phyloP scores from a whole-genome alignment of 2,797 vertebrate species.

The Enteromius radiatus region DNA sequence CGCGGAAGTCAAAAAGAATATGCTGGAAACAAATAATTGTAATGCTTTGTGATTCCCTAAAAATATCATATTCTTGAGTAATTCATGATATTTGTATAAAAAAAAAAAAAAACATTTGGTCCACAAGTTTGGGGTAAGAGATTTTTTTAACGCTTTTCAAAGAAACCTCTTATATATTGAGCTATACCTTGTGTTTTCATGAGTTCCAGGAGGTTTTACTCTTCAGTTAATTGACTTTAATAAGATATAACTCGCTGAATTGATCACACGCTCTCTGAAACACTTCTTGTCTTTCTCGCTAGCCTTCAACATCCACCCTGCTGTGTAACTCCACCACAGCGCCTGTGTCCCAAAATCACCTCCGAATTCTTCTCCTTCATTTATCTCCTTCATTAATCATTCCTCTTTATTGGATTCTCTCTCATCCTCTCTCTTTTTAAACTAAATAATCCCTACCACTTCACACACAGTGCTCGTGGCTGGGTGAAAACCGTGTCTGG shows the following conservation, averaged over 20 bases:
- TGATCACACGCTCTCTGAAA: slow-evolving; percentile 23
- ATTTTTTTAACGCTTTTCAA: too few relatives aligned
- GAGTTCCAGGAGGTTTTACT: slow-evolving; percentile 7
- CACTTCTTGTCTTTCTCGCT: slow-evolving; percentile 33
- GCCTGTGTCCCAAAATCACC: slow-evolving; percentile 24
- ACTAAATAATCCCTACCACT: slow-evolving; percentile 66
- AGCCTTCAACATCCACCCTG: slow-evolving; percentile 50
- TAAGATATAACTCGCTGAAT: slow-evolving; percentile 20
- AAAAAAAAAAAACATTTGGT: too few relatives aligned
- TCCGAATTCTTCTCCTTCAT: slow-evolving; percentile 12
- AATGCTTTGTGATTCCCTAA: too few relatives aligned
- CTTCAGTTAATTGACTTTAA: slow-evolving; percentile 37
- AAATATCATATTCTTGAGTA: too few relatives aligned
- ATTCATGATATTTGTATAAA: too few relatives aligned
- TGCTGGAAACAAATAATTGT: background rate
- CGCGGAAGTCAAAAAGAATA: background rate
- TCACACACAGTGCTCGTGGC: slow-evolving; percentile 66
- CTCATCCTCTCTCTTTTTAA: slow-evolving; percentile 59
- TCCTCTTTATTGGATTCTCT: slow-evolving; percentile 56
- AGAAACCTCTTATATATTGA: background rate
- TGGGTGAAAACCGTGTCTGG: slow-evolving; percentile 61
- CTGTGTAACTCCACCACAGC: slow-evolving; percentile 32
- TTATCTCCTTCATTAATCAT: slow-evolving; percentile 53
- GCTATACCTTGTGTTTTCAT: background rate
- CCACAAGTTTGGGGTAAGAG: too few relatives aligned